A percentile compares a stretch with the other conserved stretches of the same genome.
phyloP scores from a whole-genome alignment of 2,888 invertebrate species.

The Agonopterix arenella region DNA sequence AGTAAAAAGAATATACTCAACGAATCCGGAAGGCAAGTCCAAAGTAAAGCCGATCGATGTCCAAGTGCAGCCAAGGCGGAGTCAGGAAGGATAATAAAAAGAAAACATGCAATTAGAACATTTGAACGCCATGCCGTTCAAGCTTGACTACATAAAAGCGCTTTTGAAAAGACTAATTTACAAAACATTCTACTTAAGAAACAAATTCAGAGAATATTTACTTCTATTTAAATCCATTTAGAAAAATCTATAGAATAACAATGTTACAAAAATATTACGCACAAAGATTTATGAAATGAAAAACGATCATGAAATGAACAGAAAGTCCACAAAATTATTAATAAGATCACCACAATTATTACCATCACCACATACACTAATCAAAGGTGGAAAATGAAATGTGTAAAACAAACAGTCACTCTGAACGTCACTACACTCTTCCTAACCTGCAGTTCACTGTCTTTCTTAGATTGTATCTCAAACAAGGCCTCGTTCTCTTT shows the following conservation, averaged over 20 bases:
- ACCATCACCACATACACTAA: neutral
- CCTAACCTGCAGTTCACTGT: constrained; percentile 57
- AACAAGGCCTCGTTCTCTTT: constrained; percentile 46
- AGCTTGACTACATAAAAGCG: neutral
- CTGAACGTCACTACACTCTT: constrained; percentile 21
- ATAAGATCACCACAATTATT: neutral
- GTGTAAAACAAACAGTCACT: constrained; percentile 7
- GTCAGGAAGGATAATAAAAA: constrained; percentile 40
- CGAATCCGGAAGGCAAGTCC: constrained; percentile 19
- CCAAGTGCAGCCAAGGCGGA: constrained; percentile 29
- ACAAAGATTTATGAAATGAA: neutral
- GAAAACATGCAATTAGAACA: constrained; percentile 66
- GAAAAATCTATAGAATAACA: neutral
- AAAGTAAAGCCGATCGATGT: constrained; percentile 11
- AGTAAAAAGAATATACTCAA: constrained; percentile 34
- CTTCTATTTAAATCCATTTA: neutral
- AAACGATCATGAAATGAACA: neutral
- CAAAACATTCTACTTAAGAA: neutral
- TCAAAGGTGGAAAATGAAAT: neutral
- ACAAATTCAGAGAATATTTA: neutral
- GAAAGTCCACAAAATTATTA: neutral
- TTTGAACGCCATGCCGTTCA: neutral
- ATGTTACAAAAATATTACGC: neutral
- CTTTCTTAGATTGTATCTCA: constrained; percentile 31
- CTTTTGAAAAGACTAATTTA: neutral